A percentile compares a stretch with the other conserved stretches of the same genome.
These are phyloP conservation scores for Mus minutoides DNA, from an alignment of 2,797 vertebrate species.

Conservation along the genomic window DNA sequence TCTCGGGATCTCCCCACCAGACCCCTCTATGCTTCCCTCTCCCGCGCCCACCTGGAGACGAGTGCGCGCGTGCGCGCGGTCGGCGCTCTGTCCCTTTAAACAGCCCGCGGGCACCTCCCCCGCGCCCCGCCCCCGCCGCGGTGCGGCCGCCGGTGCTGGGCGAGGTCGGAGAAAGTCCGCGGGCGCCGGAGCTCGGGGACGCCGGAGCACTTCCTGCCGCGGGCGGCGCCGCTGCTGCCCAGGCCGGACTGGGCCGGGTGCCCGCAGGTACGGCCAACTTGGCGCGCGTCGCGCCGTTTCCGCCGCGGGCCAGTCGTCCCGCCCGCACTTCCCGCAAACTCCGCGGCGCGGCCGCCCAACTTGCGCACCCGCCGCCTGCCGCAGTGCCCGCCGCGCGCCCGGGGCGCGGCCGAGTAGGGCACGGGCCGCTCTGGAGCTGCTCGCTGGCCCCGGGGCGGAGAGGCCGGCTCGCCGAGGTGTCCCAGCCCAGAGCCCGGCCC, in stretches of 20 bases:
- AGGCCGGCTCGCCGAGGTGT: not conserved
- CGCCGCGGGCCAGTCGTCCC: slow-evolving; percentile 27
- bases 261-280: slow-evolving; percentile 74
- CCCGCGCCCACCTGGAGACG: slow-evolving; percentile 47
- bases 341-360: slow-evolving; percentile 66
- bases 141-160: slow-evolving; percentile 85
- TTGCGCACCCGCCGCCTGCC: slow-evolving; percentile 90
- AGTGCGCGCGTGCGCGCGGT: slow-evolving; percentile 43
- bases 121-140: slow-evolving; percentile 76
- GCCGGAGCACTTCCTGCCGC: slow-evolving; percentile 91
- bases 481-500: not conserved
- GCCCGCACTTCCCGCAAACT: slow-evolving; percentile 73
- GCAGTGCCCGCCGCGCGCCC: slow-evolving; percentile 77
- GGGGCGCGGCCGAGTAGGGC: slow-evolving; percentile 63
- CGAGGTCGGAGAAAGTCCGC: slow-evolving; percentile 91
- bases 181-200: slow-evolving; percentile 87
- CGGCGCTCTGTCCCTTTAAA: slow-evolving; percentile 78
- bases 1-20: not conserved
- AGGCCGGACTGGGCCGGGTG: slow-evolving; percentile 76
- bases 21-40: not conserved
- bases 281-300: slow-evolving; percentile 37
- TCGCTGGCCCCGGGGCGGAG: not conserved
- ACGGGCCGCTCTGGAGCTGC: not conserved
- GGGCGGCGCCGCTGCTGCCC: slow-evolving; percentile 71
- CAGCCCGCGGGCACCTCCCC: slow-evolving; percentile 75